Conservation (phyloP, 2,113 vertebrate species). For the Tragelaphus strepsiceros region DNA sequence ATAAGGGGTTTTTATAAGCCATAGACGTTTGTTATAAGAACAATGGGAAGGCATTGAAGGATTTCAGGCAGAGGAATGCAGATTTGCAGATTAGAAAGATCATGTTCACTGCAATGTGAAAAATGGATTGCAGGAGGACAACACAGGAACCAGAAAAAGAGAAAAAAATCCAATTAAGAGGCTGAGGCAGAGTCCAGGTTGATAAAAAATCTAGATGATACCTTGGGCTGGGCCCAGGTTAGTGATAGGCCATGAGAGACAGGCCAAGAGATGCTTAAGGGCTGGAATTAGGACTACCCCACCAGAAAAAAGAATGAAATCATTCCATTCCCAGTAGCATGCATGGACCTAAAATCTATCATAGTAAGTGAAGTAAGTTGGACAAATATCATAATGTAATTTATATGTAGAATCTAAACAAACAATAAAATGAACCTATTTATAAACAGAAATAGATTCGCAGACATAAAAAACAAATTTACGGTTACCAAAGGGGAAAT, state of each 20-base stretch:
- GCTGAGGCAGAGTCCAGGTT: background rate
- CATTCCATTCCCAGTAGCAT: background rate
- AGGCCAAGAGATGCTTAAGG: background rate
- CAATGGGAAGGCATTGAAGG: background rate
- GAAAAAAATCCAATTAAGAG: background rate
- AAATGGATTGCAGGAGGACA: background rate
- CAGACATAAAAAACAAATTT: background rate
- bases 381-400: background rate
- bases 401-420: background rate
- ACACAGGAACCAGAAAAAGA: background rate
- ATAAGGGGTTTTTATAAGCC: conserved; percentile 26
- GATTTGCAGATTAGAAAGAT: conserved; percentile 27
- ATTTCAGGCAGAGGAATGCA: conserved; percentile 20
- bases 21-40: background rate
- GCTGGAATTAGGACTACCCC: background rate
- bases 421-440: background rate
- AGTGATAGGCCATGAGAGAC: background rate
- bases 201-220: background rate
- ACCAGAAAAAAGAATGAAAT: background rate
- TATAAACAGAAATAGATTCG: background rate
- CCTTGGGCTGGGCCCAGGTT: background rate
- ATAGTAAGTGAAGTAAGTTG: background rate
- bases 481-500: background rate
- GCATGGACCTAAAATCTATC: background rate
- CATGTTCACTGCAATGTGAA: background rate